Conservation (phyloP, 2,888 invertebrate species). For the Diabrotica balteata region DNA sequence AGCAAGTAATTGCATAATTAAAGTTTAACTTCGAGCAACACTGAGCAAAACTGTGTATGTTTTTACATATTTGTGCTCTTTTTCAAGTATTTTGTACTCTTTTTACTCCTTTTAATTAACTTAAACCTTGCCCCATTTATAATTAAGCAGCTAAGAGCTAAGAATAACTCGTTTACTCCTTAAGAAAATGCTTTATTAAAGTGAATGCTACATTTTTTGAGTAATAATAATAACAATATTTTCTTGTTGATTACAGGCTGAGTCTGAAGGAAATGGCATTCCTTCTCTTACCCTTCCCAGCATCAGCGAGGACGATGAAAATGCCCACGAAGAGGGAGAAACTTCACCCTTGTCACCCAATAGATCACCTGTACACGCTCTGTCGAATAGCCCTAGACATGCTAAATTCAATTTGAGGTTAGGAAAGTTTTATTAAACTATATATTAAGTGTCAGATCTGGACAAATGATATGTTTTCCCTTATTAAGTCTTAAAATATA, state of each 20-base stretch:
- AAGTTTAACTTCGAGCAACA: too few relatives aligned
- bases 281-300: constrained; percentile 88
- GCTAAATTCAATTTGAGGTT: constrained; percentile 67
- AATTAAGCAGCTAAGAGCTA: too few relatives aligned
- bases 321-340: constrained; percentile 76
- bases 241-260: constrained; percentile 61
- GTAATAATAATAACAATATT: background rate
- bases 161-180: too few relatives aligned
- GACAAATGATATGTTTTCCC: background rate
- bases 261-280: constrained; percentile 78
- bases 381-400: constrained; percentile 69
- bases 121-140: too few relatives aligned
- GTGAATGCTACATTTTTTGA: too few relatives aligned
- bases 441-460: background rate
- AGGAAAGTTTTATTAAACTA: constrained; percentile 20
- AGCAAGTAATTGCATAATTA: too few relatives aligned
- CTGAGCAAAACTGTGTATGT: too few relatives aligned
- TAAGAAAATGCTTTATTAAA: too few relatives aligned
- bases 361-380: constrained; percentile 65
- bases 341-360: constrained; percentile 72
- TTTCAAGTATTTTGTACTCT: too few relatives aligned
- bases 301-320: constrained; percentile 95
- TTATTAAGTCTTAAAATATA: constrained; percentile 1
- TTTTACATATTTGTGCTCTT: too few relatives aligned
- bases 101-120: too few relatives aligned